Evolutionary conservation across 2,113 vertebrate species (phyloP), one percentile per base, ranked within the genome.

Genomic region (mouse (Mus musculus)): DNA sequence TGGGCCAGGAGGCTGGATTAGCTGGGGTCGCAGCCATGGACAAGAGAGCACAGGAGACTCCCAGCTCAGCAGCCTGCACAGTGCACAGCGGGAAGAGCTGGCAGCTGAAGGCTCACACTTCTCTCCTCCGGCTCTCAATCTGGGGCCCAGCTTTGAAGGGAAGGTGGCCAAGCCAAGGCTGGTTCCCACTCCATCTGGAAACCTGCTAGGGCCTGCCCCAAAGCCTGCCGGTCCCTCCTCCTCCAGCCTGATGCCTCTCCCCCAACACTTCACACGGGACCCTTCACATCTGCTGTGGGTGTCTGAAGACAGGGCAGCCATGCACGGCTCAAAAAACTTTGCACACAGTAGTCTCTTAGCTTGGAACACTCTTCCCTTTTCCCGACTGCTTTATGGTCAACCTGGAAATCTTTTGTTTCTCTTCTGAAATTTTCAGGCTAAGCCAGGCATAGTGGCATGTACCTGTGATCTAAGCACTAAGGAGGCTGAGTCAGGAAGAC

Each of bases 1-100:
- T 99, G 99, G 99, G 98, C 99, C 98, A 98, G 98, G 98, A 98
- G 98, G 99, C 98, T 92, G 98, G 98, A 99, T 99, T 99, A 99
- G 98, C 98, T 6, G 59, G 97, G 98, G 98, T 98, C 98, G 95
- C 93, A 95, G 98, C 96, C 81, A 69, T 94, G 97, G 98, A 96
- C 98, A 98, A 97, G 98, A 98, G 98, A 98, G 98, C 98, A 96
- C 59, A 93, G 95, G 96, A 98, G 98, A 98, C 97, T 94, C 93
- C 73, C 56, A 88, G 97, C 96, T 97, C 95, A 71, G 97, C 97
- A 97, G 98, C 88, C 96, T 96, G 96, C 98, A 98, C 98, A 98
- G 98, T 96, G 96, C 98, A 98, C 98, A 98, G 98, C 97, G 97
- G 98, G 86, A 97, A 98, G 98, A 99, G 96, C 95, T 98, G 98